Percentiles rank a stretch among this genome's conserved stretches.
Conservation (phyloP, 2,113 vertebrate species). For the Narcine bancroftii region DNA sequence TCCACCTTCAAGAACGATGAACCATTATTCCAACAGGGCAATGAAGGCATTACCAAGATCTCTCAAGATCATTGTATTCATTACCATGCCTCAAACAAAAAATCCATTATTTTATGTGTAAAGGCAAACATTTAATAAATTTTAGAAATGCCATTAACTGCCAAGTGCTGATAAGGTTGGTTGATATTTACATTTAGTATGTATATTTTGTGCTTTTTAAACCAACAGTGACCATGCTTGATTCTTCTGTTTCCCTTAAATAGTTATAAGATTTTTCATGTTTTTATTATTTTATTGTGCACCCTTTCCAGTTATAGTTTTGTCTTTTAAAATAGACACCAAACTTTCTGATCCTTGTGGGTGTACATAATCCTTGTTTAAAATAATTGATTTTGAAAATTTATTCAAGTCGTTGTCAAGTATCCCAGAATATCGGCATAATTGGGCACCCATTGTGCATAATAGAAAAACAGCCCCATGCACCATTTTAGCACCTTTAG, state of each 20-base stretch:
- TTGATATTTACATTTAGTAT: background rate
- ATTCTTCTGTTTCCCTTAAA: background rate
- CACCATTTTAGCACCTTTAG: no score
- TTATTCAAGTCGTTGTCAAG: background rate
- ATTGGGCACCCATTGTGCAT: no score
- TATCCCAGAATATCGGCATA: background rate
- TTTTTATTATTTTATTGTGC: slow-evolving; percentile 3
- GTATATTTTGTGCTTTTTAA: background rate
- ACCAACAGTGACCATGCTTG: background rate
- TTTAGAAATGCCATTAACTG: background rate
- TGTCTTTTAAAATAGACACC: background rate
- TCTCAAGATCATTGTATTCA: no score
- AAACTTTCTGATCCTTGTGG: background rate
- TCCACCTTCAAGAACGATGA: no score
- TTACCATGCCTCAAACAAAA: background rate
- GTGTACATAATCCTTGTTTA: background rate
- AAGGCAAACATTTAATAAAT: background rate
- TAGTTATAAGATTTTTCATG: background rate
- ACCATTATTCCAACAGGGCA: no score
- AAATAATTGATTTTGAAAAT: background rate
- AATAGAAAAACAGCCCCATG: no score
- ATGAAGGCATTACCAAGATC: no score
- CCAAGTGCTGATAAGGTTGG: background rate
- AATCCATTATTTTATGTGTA: background rate
- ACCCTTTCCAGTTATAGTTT: background rate